These are phyloP conservation scores for Coendou prehensilis DNA, from an alignment of 2,797 vertebrate genomes.

Conservation along the genomic window DNA sequence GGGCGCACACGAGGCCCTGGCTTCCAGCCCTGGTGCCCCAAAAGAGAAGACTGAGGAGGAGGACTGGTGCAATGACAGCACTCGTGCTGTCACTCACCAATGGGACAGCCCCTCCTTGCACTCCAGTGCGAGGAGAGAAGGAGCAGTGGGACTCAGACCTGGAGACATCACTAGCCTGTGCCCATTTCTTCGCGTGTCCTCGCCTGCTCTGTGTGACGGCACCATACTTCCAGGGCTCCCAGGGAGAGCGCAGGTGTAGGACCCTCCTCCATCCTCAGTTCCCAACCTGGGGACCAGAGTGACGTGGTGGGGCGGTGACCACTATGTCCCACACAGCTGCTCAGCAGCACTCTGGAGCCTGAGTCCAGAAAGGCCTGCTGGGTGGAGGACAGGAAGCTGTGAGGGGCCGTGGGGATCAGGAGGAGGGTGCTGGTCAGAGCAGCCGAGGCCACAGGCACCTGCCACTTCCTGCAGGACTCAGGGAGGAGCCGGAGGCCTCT, in stretches of 20 bases:
- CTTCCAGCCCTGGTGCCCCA: not conserved
- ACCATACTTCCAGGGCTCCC: not conserved
- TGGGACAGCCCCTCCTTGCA: too few species aligned
- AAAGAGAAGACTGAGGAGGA: not conserved
- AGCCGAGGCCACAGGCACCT: not conserved
- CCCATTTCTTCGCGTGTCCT: not conserved
- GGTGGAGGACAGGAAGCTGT: not conserved
- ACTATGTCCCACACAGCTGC: accelerated
- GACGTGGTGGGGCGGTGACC: not conserved
- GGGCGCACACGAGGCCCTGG: not conserved
- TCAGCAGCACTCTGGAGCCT: not conserved
- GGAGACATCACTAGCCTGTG: not conserved
- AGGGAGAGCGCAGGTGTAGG: accelerated
- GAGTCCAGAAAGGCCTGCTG: accelerated
- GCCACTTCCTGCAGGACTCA: not conserved
- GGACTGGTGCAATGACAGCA: too few species aligned
- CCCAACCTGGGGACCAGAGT: too few species aligned
- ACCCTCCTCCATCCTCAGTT: too few species aligned
- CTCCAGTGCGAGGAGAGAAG: too few species aligned
- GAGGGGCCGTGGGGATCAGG: too few species aligned
- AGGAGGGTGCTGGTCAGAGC: not conserved
- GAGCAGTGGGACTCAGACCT: not conserved
- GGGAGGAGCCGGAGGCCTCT: not conserved
- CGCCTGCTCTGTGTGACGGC: not conserved
- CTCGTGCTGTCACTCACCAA: too few species aligned